A percentile compares a stretch with the other conserved stretches of the same genome.
Evolutionary conservation across 2,888 invertebrate species (phyloP).

Genomic region (Allygus modestus): DNA sequence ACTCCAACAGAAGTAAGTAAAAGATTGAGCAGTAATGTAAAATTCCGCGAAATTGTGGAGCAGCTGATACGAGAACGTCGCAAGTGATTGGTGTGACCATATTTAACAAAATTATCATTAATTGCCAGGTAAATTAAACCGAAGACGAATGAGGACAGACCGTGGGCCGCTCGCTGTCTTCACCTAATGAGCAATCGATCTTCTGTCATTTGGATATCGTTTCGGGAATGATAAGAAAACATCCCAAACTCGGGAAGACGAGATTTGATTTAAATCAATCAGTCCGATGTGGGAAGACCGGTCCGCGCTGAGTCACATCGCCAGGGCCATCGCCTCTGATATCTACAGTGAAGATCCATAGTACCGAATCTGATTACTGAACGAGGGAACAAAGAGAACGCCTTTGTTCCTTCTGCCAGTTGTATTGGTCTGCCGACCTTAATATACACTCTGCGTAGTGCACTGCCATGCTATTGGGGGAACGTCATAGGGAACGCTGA

Average conservation of each 20-base stretch:
- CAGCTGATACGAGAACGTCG: no score
- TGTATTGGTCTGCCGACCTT: no score
- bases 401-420: neutral
- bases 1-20: no score
- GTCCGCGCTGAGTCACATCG: neutral
- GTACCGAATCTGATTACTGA: no score
- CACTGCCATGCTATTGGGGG: no score
- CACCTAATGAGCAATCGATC: constrained; percentile 4
- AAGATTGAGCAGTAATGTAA: no score
- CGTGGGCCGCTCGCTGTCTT: neutral
- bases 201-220: neutral
- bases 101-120: no score
- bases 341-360: no score
- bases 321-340: neutral
- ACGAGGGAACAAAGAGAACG: constrained; percentile 6
- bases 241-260: neutral
- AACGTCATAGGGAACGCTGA: no score
- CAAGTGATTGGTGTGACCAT: no score
- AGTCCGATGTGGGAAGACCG: constrained; percentile 21
- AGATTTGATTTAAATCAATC: neutral
- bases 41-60: no score
- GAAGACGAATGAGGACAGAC: neutral
- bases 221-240: neutral
- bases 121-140: neutral
- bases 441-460: no score